Evolutionary conservation across 1,140 invertebrate genomes (phyloP), one percentile per base, ranked within the genome.

Genomic region (Drosophila murphyi): DNA sequence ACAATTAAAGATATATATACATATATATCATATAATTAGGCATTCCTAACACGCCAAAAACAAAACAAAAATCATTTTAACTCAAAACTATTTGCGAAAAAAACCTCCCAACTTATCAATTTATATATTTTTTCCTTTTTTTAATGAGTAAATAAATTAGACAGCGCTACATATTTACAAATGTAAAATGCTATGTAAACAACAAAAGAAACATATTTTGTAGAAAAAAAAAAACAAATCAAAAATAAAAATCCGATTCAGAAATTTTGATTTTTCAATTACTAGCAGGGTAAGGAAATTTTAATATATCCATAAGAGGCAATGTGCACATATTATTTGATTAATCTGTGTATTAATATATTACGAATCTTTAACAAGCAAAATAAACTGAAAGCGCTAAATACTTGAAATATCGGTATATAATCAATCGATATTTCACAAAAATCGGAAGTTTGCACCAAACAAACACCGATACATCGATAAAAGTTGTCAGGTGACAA

Each of bases 31-130:
- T 41, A 80, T 68, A 69, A 85, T 80, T 78, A 80, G 81, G 82
- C 82, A 85, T 85, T 85, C 82, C 82, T 85, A 80, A 85, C 50
- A 74, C 48, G 70, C 54, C 70, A 74, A 77, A 72, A 65, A 59
- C 37, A 45, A 35, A 28, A 35, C 6, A 59, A 48, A 28, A 59
- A 47, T 32, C 6, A 55, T 61, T 69, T 69, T 55, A 61, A 55
- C 43, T 69, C 39, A 35, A 41, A 61, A 48, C 56, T 50, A 39
- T 67, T 43, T 55, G 35, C 35, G 20, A 20, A 20, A 20, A 70
- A 34, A 69, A 54, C 41, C 35, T 43, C 52, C 39, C 20, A 56
- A 43, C 34, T 43, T 51, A 29, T 37, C 28, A 62, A 35, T 57
- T 62, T 56, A 50, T 64, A 63, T 52, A 59, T 63, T 75, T 35